Conservation (phyloP, 2,797 vertebrate species). For the Thripadectes ignobilis region DNA sequence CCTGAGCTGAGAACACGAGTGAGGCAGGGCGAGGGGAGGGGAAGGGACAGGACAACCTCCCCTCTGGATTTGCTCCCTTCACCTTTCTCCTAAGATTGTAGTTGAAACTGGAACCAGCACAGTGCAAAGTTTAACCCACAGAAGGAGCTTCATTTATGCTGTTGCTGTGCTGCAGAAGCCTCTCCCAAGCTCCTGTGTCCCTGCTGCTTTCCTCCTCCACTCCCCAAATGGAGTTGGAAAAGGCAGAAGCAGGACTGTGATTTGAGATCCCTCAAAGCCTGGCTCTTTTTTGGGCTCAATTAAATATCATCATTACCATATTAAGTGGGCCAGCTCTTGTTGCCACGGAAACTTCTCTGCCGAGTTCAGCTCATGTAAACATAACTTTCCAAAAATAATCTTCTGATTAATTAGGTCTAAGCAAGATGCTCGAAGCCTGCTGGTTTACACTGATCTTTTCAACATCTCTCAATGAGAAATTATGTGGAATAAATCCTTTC, state of each 20-base stretch:
- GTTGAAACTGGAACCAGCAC: not conserved
- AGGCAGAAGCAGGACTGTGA: not conserved
- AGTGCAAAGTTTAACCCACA: not conserved
- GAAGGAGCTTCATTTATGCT: not conserved
- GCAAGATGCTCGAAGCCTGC: not conserved
- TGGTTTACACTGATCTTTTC: not conserved
- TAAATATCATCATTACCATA: conserved; percentile 61
- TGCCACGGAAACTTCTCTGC: conserved; percentile 59
- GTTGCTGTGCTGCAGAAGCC: not conserved
- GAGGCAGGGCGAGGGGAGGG: not conserved
- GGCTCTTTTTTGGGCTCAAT: not conserved
- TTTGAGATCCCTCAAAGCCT: conserved; percentile 19
- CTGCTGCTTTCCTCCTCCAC: not conserved
- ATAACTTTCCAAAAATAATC: conserved; percentile 66
- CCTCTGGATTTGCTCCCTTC: not conserved
- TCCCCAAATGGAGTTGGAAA: not conserved
- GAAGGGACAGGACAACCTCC: not conserved
- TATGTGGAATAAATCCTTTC: not conserved
- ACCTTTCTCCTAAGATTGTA: not conserved
- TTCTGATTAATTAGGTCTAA: conserved; percentile 57
- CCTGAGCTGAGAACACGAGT: not conserved
- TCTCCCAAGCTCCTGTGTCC: not conserved
- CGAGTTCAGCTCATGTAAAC: conserved; percentile 55
- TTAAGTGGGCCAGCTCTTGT: conserved; percentile 66
- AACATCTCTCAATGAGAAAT: not conserved